Base-by-base conservation (phyloP, 2,797 vertebrate genomes). In the Parambassis ranga region DNA sequence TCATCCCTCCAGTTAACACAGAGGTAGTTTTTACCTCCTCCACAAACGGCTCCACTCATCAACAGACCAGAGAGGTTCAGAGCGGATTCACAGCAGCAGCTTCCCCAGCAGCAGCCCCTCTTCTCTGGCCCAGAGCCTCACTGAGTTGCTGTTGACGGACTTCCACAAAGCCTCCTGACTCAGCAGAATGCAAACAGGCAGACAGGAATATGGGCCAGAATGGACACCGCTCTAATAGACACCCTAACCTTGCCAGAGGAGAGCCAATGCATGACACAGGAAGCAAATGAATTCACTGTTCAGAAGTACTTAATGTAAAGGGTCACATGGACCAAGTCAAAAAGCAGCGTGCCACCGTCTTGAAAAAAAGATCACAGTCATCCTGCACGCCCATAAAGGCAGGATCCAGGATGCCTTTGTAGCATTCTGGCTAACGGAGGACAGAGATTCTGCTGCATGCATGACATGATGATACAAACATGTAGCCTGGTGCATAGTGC, bases 131-230 rank as follows among this genome's bases (percentile, higher is more conserved):
- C n/a, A 6, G 13, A 71, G 74, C 66, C 76, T 79, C 69, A 37
- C 28, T 16, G 56, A 63, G 69, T 33, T 71, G 65, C 81, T 85
- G 85, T 75, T 84, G 79, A 81, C 70, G 49, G 78, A 75, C 77
- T 81, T 82, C 83, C 78, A 86, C 68, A 84, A 78, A 88, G 75
- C 75, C 71, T 42, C 43, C 78, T 83, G 86, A 89, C 77, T 87
- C 87, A 90, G 87, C 89, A 90, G 78, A 81, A 87, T 79, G 82
- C 65, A 60, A 79, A 65, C 65, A 33, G 55, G 51, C 79, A 58
- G 65, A 73, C 61, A 38, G 46, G 43, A 65, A 41, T 10, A 61
- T 52, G 62, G 67, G 65, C 63, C 67, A 65, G 65, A 56, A 35
- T 24, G 4, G 11, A 65, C 71, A 64, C 73, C 20, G 33, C 63